These are phyloP conservation scores for Caenorhabditis japonica DNA, from an alignment of 2,888 invertebrate genomes.

Conservation along the genomic window DNA sequence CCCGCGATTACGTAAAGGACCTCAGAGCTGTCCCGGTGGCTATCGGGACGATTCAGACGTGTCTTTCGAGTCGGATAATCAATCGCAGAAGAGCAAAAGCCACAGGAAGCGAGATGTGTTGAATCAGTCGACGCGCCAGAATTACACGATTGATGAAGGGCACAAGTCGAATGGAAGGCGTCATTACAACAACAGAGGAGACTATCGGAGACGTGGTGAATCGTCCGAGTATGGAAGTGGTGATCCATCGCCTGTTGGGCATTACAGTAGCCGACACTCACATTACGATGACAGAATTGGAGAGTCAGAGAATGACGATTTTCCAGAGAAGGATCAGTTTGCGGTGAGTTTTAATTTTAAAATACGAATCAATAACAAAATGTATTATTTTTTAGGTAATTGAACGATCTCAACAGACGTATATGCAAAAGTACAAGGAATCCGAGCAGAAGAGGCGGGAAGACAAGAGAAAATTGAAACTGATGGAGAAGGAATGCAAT, in stretches of 20 bases:
- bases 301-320: slow-evolving; percentile 55
- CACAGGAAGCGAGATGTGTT: slow-evolving; percentile 24
- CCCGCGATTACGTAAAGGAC: slow-evolving; percentile 54
- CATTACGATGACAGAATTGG: slow-evolving; percentile 47
- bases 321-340: slow-evolving; percentile 44
- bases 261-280: slow-evolving; percentile 36
- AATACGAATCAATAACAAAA: neutral
- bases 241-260: slow-evolving; percentile 61
- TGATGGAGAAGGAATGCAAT: slow-evolving; percentile 38
- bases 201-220: slow-evolving; percentile 37
- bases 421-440: slow-evolving; percentile 51
- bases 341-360: slow-evolving; percentile 11
- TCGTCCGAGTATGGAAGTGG: slow-evolving; percentile 64
- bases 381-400: slow-evolving; percentile 4
- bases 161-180: slow-evolving; percentile 17
- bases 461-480: slow-evolving; percentile 47
- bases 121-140: slow-evolving; percentile 45
- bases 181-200: slow-evolving; percentile 19
- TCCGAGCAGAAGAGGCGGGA: slow-evolving; percentile 47
- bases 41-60: slow-evolving; percentile 47
- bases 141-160: slow-evolving; percentile 39
- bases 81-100: slow-evolving; percentile 33
- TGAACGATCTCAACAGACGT: slow-evolving; percentile 34
- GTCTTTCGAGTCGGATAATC: slow-evolving; percentile 46
- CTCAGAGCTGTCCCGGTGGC: slow-evolving; percentile 62